phyloP scores from a whole-genome alignment of 2,888 invertebrate species.

The Sminthurinus aureus region DNA sequence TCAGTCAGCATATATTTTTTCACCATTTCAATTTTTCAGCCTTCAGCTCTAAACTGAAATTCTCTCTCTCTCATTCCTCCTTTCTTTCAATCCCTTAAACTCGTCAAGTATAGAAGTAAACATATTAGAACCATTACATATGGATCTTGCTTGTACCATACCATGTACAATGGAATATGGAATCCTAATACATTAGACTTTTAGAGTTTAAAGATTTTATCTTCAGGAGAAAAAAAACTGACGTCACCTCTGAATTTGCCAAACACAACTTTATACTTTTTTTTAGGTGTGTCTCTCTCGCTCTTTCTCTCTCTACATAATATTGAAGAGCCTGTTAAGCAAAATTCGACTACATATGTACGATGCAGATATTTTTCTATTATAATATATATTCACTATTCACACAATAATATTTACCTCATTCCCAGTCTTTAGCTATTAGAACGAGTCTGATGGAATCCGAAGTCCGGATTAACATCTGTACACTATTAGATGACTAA shows the following conservation, averaged over 20 bases:
- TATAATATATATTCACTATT: too few species aligned
- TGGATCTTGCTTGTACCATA: too few species aligned
- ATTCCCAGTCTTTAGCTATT: too few species aligned
- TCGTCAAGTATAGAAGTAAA: not conserved
- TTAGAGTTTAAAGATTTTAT: not conserved
- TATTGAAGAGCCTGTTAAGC: too few species aligned
- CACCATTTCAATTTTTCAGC: not conserved
- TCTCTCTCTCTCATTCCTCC: not conserved
- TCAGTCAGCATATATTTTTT: not conserved
- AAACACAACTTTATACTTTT: constrained; percentile 15
- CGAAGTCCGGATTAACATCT: constrained; percentile 18
- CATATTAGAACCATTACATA: not conserved
- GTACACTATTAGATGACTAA: not conserved
- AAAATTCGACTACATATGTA: too few species aligned
- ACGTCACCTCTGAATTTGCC: constrained; percentile 32
- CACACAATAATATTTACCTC: too few species aligned
- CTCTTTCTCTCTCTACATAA: too few species aligned
- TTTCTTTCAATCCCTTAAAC: too few species aligned
- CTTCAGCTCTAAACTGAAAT: not conserved
- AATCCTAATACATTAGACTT: not conserved
- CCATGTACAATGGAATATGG: not conserved
- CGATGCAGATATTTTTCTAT: too few species aligned
- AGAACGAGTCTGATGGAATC: not conserved
- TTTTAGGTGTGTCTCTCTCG: constrained; percentile 16
- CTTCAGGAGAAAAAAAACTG: constrained; percentile 7